These are phyloP conservation scores for Drosophila nebulosa DNA, from an alignment of 1,140 invertebrate genomes.

Conservation along the genomic window DNA sequence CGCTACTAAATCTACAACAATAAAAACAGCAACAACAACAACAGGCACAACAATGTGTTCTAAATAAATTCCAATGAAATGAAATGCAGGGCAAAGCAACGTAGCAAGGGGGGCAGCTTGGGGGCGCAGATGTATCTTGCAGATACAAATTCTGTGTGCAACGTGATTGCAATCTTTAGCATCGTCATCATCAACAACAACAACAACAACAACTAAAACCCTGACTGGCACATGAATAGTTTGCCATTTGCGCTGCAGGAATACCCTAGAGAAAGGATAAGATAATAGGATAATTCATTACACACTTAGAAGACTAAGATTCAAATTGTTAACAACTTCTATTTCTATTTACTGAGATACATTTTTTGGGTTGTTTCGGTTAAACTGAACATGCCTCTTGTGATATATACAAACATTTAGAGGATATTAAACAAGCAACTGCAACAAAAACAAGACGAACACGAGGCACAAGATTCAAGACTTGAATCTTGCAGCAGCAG, in stretches of 20 bases:
- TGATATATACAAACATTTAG: slow-evolving; percentile 27
- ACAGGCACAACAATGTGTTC: slow-evolving; percentile 65
- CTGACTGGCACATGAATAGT: not conserved
- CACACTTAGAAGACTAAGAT: no score
- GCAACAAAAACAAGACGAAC: slow-evolving; percentile 45
- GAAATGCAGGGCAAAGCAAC: slow-evolving; percentile 49
- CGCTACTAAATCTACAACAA: slow-evolving; percentile 27
- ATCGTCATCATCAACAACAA: slow-evolving; percentile 63
- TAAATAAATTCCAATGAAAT: slow-evolving; percentile 78
- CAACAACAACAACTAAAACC: slow-evolving; percentile 30
- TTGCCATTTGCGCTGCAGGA: not conserved
- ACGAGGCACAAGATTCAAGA: slow-evolving; percentile 62
- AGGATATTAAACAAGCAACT: slow-evolving; percentile 11
- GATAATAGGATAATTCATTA: no score
- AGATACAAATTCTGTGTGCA: slow-evolving; percentile 75
- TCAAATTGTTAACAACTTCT: no score
- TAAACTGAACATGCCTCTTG: not conserved
- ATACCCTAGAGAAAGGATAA: not conserved
- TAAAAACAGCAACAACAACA: slow-evolving; percentile 25
- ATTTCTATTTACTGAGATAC: not conserved
- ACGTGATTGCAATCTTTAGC: slow-evolving; percentile 76
- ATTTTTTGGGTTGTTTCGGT: no score
- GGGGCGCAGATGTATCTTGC: slow-evolving; percentile 63
- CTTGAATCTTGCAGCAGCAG: slow-evolving; percentile 31
- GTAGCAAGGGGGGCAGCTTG: slow-evolving; percentile 1